Evolutionary conservation across 2,888 invertebrate species (phyloP).

Genomic region (Oxycera nigricornis): DNA sequence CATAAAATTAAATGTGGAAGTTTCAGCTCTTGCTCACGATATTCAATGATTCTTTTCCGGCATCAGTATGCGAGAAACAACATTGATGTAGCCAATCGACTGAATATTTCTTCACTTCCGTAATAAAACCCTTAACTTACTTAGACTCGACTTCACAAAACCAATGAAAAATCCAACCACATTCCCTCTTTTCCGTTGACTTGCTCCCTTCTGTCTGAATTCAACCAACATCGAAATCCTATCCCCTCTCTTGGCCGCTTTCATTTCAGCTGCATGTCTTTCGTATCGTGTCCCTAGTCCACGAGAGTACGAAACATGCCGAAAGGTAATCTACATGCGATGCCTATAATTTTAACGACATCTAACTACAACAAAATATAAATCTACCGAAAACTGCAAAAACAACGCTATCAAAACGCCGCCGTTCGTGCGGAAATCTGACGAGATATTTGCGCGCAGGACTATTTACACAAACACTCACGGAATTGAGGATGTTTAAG

Average conservation of each 20-base stretch:
- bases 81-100: slow-evolving; percentile 12
- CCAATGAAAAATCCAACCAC: slow-evolving; percentile 7
- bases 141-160: not conserved
- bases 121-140: not conserved
- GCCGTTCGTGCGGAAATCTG: slow-evolving; percentile 27
- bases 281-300: not conserved
- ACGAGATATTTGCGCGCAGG: slow-evolving; percentile 34
- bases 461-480: slow-evolving; percentile 25
- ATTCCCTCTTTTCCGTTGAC: not conserved
- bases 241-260: not conserved
- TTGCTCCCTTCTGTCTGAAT: not conserved
- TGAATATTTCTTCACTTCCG: not conserved
- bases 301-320: slow-evolving; percentile 9
- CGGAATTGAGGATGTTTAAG: not conserved
- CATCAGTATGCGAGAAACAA: not conserved
- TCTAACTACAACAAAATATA: not conserved
- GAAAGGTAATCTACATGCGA: slow-evolving; percentile 27
- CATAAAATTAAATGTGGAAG: too few species aligned
- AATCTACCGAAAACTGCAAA: slow-evolving; percentile 11
- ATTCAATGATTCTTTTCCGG: not conserved
- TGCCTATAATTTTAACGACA: slow-evolving; percentile 12
- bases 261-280: not conserved
- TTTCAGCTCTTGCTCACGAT: not conserved
- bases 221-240: not conserved
- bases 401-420: slow-evolving; percentile 9